Base-by-base conservation (phyloP, 30 jellyfish, hydroid and myxozoan genomes). In the Mastigias papua region DNA sequence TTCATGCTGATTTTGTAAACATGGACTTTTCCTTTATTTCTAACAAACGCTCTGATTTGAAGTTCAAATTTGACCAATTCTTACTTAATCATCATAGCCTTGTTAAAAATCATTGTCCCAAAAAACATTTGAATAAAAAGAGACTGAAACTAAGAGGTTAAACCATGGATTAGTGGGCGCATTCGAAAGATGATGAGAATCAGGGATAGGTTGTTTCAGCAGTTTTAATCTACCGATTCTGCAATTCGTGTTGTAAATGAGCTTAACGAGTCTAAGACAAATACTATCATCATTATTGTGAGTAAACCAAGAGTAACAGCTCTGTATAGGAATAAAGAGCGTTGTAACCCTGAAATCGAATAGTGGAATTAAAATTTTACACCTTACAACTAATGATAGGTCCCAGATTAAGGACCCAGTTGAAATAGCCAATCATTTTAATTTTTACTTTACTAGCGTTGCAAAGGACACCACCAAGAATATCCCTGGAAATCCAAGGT, bases 401-500 rank as follows among this genome's bases (percentile, higher is more conserved):
- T 78, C 80, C 81, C 63, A 58, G 33, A 63, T 63, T 26, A 54
- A 42, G 37, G 68, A 78, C 35, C n/a, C n/a, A n/a, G n/a, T n/a
- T n/a, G n/a, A n/a, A n/a, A n/a, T n/a, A n/a, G n/a, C n/a, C n/a
- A n/a, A n/a, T n/a, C n/a, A n/a, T n/a, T n/a, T n/a, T n/a, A n/a
- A n/a, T n/a, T n/a, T n/a, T n/a, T n/a, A n/a, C n/a, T n/a, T n/a
- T n/a, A n/a, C n/a, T n/a, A n/a, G n/a, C n/a, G n/a, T n/a, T n/a
- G n/a, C n/a, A n/a, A n/a, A n/a, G n/a, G n/a, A n/a, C n/a, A 80
- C 35, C 21, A 80, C 90, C 65, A 82, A 82, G 77, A 82, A 68
- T n/a, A 82, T 82, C 77, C 92, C 85, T 34, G 48, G 92, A 67
- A 82, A 54, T 68, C 92, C 77, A 73, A 82, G 49, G 69, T 65